Percentiles rank a stretch among this genome's conserved stretches.
phyloP scores from a whole-genome alignment of 2,888 invertebrate genomes.

The Anticlea derivata region DNA sequence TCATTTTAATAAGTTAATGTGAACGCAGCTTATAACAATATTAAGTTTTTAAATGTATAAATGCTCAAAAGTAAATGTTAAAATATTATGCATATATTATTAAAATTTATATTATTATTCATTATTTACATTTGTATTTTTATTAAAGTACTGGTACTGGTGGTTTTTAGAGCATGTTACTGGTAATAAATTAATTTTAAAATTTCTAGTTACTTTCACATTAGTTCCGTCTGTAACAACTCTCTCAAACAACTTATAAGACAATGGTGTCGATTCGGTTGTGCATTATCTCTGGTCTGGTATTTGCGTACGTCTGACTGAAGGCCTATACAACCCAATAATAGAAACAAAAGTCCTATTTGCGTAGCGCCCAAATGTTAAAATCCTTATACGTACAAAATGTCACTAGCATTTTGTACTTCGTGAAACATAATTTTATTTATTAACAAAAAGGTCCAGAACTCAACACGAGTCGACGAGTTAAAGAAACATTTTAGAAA shows the following conservation, averaged over 20 bases:
- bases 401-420: not conserved
- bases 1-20: constrained; percentile 5
- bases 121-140: constrained; percentile 34
- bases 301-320: too few relatives aligned
- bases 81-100: too few relatives aligned
- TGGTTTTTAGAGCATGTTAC: too few relatives aligned
- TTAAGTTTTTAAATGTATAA: constrained; percentile 7
- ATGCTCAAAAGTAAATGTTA: constrained; percentile 9
- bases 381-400: not conserved
- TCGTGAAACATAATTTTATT: not conserved
- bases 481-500: constrained; percentile 4
- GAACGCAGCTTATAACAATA: constrained; percentile 25
- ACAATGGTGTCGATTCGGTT: too few relatives aligned
- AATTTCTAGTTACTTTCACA: too few relatives aligned
- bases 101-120: constrained; percentile 2
- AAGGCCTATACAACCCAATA: too few relatives aligned
- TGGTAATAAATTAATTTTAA: too few relatives aligned
- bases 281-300: too few relatives aligned
- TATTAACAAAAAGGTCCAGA: constrained; percentile 6
- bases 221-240: too few relatives aligned
- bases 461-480: not conserved
- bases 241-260: too few relatives aligned
- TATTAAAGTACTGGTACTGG: constrained; percentile 2
- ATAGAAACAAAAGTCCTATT: too few relatives aligned
- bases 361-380: too few relatives aligned